phyloP scores from a whole-genome alignment of 2,888 invertebrate genomes.

The Ectropis crepuscularia region DNA sequence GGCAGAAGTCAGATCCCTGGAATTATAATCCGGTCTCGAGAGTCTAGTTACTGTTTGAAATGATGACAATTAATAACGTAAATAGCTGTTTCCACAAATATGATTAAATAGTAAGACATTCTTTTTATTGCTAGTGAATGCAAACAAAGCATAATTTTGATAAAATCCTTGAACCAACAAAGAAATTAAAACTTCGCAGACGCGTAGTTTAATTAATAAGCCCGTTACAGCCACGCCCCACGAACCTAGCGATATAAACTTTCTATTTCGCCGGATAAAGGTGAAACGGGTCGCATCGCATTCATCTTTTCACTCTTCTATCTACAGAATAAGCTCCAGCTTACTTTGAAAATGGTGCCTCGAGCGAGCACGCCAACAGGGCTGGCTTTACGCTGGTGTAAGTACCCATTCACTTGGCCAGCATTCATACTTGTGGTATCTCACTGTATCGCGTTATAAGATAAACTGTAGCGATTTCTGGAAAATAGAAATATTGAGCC shows the following conservation, averaged over 20 bases:
- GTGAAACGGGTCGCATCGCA: slow-evolving; percentile 57
- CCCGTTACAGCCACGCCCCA: slow-evolving; percentile 10
- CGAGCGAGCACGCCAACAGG: slow-evolving; percentile 55
- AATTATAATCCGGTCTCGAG: no score
- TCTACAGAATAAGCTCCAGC: slow-evolving; percentile 59
- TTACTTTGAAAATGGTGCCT: slow-evolving; percentile 64
- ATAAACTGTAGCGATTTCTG: not conserved
- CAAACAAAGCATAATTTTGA: slow-evolving; percentile 2
- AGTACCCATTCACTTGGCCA: slow-evolving; percentile 42
- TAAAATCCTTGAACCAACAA: slow-evolving; percentile 7
- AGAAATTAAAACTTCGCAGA: slow-evolving; percentile 15
- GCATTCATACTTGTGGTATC: slow-evolving; percentile 21
- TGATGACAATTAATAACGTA: no score
- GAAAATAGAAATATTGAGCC: no score
- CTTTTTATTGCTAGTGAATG: not conserved
- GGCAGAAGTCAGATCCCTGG: no score
- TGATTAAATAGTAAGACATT: no score
- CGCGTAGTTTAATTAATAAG: slow-evolving; percentile 22
- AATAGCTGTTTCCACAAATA: no score
- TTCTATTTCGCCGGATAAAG: slow-evolving; percentile 56
- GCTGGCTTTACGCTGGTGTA: slow-evolving; percentile 50
- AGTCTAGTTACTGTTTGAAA: no score
- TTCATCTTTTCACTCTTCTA: slow-evolving; percentile 65
- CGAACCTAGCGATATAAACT: slow-evolving; percentile 46
- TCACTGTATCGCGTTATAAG: slow-evolving; percentile 4